Base-by-base conservation (phyloP, 2,113 vertebrate species). In the Zosterops lateralis region DNA sequence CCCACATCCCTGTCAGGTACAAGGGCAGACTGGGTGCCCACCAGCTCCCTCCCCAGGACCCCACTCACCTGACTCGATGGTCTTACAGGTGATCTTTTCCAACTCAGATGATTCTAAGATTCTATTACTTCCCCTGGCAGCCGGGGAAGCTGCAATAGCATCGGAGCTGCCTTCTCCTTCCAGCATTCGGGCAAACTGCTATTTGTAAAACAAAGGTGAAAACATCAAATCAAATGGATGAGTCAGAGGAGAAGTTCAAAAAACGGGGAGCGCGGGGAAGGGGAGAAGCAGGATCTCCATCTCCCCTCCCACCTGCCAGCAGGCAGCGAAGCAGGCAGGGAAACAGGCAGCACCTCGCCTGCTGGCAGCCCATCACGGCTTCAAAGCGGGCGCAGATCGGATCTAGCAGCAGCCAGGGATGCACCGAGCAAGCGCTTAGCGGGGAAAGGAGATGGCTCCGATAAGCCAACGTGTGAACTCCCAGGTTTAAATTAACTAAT, bases 401-500 rank as follows among this genome's bases (percentile, higher is more conserved):
- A 92, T 92, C 86, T 3, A 1, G 86, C 84, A 73, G 92, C 75
- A 82, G 92, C 75, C 61, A 5, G 94, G 58, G 78, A 68, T 14
- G 83, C 92, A 73, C 76, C 17, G 29, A 96, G 95, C 90, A 58
- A 72, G 85, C 31, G 88, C 94, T 81, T 57, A 85, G 92, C 44
- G 45, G 68, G 87, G 89, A 87, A 28, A 11, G 54, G 91, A 93
- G 95, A 96, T 93, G 50, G 40, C 70, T 87, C 66, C 20, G 94
- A 97, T 93, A 96, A 92, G 83, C 19, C 82, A 82, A 79, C 51
- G 80, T 61, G 87, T 78, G 94, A 96, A 92, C 93, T 95, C 87
- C 89, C 71, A 90, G 93, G 83, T 92, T 93, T 92, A 95, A 96
- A 97, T 96, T 94, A 95, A 91, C 91, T 96, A 96, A 96, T 96